These are phyloP conservation scores for Sycobia sp. DNA, from an alignment of 1,140 invertebrate genomes.

Conservation along the genomic window DNA sequence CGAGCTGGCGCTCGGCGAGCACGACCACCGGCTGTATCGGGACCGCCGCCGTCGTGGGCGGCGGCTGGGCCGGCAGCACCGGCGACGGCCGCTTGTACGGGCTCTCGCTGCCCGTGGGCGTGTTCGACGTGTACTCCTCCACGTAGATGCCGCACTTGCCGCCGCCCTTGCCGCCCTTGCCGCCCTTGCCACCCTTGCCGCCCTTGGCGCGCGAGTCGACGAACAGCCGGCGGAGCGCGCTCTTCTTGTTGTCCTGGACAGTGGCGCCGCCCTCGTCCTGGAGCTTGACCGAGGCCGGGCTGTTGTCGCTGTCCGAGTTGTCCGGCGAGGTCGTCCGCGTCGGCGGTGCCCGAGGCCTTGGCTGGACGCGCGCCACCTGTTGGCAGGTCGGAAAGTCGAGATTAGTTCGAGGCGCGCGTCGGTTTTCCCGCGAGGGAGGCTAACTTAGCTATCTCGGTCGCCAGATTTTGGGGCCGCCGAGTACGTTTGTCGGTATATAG, in stretches of 20 bases:
- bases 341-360: conserved; percentile 50
- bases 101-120: conserved; percentile 56
- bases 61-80: conserved; percentile 45
- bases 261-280: conserved; percentile 64
- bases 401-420: background rate
- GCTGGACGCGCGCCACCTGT: conserved; percentile 50
- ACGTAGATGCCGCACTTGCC: conserved; percentile 62
- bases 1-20: background rate
- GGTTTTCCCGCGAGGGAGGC: background rate
- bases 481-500: no score
- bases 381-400: background rate
- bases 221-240: conserved; percentile 71
- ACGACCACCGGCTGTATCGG: conserved; percentile 27
- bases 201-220: conserved; percentile 63
- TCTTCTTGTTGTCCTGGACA: conserved; percentile 74
- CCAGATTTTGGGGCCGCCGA: no score
- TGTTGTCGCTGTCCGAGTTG: conserved; percentile 58
- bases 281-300: conserved; percentile 59
- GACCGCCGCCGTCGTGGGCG: conserved; percentile 20
- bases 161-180: conserved; percentile 67
- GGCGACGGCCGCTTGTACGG: conserved; percentile 58
- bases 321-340: conserved; percentile 50
- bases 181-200: conserved; percentile 66
- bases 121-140: conserved; percentile 54
- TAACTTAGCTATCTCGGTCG: background rate